These are phyloP conservation scores for Papilio aristodemus DNA, from an alignment of 1,140 invertebrate species.

Conservation along the genomic window DNA sequence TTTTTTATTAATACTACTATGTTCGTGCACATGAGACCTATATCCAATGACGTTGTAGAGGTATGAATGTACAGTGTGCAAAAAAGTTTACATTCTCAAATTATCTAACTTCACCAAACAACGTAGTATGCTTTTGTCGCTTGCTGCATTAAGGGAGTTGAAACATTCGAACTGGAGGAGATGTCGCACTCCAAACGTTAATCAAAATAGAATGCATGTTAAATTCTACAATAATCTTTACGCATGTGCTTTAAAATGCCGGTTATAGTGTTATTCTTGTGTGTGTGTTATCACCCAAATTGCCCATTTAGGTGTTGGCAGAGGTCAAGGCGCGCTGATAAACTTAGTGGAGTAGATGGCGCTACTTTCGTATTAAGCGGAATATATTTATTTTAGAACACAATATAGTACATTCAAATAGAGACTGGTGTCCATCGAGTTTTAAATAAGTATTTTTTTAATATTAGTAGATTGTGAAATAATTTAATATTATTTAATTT, in stretches of 20 bases:
- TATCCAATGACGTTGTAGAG: too few relatives aligned
- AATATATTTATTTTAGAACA: neutral
- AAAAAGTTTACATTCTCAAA: neutral
- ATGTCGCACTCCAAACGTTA: neutral
- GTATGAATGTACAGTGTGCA: neutral
- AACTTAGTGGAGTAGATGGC: constrained; percentile 17
- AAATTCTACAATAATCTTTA: constrained; percentile 12
- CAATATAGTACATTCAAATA: too few relatives aligned
- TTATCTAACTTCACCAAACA: neutral
- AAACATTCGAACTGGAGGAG: neutral
- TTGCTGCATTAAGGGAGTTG: neutral
- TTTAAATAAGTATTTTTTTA: too few relatives aligned
- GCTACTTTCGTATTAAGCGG: neutral
- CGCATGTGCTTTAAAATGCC: constrained; percentile 5
- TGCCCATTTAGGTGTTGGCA: constrained; percentile 35
- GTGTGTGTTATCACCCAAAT: constrained; percentile 32
- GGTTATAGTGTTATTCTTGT: constrained; percentile 5
- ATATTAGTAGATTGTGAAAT: too few relatives aligned
- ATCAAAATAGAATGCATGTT: constrained; percentile 7
- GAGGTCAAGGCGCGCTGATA: constrained; percentile 40
- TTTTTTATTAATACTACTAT: too few relatives aligned
- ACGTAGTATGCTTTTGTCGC: neutral
- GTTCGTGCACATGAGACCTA: too few relatives aligned
- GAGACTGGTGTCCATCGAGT: too few relatives aligned
- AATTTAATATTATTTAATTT: too few relatives aligned